These are phyloP conservation scores for Drosophila robusta DNA, from an alignment of 2,888 invertebrate species.

Conservation along the genomic window DNA sequence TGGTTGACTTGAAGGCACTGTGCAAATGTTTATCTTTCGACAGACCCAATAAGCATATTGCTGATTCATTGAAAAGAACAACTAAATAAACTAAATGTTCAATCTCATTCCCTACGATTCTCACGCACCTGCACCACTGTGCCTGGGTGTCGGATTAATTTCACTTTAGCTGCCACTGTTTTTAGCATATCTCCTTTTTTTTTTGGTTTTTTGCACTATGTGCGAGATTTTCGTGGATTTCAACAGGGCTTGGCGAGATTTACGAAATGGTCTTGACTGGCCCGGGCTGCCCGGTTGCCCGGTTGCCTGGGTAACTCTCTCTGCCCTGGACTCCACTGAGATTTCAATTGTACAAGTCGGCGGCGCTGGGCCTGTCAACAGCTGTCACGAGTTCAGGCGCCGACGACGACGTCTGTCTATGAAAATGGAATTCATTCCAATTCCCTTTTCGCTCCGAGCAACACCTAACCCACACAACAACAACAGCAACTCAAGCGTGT, in stretches of 20 bases:
- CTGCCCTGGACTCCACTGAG: constrained; percentile 11
- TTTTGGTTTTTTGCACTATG: constrained; percentile 8
- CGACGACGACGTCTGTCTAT: constrained; percentile 21
- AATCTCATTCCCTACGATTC: too few relatives aligned
- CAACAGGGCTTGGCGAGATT: constrained; percentile 56
- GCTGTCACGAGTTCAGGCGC: constrained; percentile 52
- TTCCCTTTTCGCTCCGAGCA: constrained; percentile 6
- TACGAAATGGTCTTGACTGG: constrained; percentile 38
- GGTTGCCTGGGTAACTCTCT: constrained; percentile 6
- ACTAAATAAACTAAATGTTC: too few relatives aligned
- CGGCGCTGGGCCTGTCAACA: constrained; percentile 62
- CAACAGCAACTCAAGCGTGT: background rate
- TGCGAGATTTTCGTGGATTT: constrained; percentile 53
- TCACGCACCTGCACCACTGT: constrained; percentile 30
- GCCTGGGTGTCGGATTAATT: constrained; percentile 48
- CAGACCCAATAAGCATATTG: too few relatives aligned
- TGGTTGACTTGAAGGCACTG: too few relatives aligned
- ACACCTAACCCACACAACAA: constrained; percentile 2
- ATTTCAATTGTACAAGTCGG: constrained; percentile 57
- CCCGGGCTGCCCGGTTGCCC: background rate
- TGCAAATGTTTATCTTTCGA: too few relatives aligned
- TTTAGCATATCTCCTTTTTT: constrained; percentile 46
- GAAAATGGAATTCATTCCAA: constrained; percentile 22
- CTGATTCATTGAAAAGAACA: too few relatives aligned
- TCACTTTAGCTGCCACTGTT: constrained; percentile 49